Conservation (phyloP, 2,113 vertebrate species). For the Leptodactylus fuscus region DNA sequence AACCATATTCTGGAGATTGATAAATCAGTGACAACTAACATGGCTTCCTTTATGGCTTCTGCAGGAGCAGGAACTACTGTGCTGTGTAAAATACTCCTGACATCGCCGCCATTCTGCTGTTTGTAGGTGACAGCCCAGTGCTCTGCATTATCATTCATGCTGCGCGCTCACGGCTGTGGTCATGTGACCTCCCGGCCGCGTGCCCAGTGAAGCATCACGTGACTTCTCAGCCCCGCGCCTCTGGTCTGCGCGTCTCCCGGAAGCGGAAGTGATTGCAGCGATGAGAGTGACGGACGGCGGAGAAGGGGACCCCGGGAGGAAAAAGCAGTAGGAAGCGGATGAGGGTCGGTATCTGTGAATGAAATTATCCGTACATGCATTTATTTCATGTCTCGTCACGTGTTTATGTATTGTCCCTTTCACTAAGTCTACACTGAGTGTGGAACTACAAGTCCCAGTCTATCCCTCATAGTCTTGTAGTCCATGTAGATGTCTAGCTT, state of each 20-base stretch:
- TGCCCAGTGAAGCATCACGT: not conserved
- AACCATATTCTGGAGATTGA: no score
- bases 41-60: no score
- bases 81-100: no score
- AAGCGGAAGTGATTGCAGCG: not conserved
- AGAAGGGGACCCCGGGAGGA: not conserved
- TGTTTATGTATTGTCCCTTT: not conserved
- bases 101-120: no score
- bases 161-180: not conserved
- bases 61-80: no score
- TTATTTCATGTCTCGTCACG: not conserved
- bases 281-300: not conserved
- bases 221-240: not conserved
- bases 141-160: no score
- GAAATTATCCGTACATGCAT: not conserved
- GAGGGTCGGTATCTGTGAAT: slow-evolving; percentile 24
- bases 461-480: not conserved
- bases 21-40: no score
- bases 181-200: not conserved
- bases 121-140: no score
- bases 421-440: not conserved
- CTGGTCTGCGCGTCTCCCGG: not conserved
- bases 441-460: not conserved
- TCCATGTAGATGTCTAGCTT: no score
- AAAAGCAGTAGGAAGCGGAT: not conserved